Evolutionary conservation across 2,797 vertebrate genomes (phyloP), one percentile per base, ranked within the genome.

Genomic region (Xenops minutus): DNA sequence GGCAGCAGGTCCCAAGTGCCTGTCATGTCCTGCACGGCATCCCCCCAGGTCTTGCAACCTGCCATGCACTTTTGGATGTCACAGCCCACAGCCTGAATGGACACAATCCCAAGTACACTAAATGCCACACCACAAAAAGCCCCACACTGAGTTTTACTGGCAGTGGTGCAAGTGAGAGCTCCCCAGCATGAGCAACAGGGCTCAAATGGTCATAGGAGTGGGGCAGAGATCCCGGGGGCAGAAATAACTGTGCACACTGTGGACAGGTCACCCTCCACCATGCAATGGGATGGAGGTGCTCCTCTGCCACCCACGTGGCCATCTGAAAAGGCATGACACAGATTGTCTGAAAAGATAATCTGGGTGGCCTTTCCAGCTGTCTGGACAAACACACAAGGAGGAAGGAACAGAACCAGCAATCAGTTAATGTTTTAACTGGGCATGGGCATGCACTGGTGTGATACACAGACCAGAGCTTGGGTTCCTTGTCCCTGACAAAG

Each of bases 1-100:
- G 4, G 44, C 24, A 23, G 19, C 34, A 59, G 69, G 22, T 29
- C 61, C 59, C 0, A 0, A 7, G 26, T 39, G 32, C 34, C 39
- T 39, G 0, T 26, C 27, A 1, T 3, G 3, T 46, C 62, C 77
- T 8, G 0, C 44, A 41, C 1, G 1, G 27, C 0, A 0, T 43
- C 11, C 13, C 41, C 27, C 3, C 46, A 29, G 67, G 17, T 18
- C 66, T 6, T 16, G n/a, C 39, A 41, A 75, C 49, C 6, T 1
- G 54, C 66, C 32, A 30, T 1, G 0, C 2, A 0, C 37, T 29
- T 61, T 20, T 32, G 37, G 48, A 21, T 26, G 32, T n/a, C 71
- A 9, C 49, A 64, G 29, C 64, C 49, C 44, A 1, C 24, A 59
- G 46, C 62, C 54, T 34, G 36, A 14, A 48, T 0, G 4, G 74